These are phyloP conservation scores for Lordiphosa stackelbergi DNA, from an alignment of 1,140 invertebrate genomes.

Conservation along the genomic window DNA sequence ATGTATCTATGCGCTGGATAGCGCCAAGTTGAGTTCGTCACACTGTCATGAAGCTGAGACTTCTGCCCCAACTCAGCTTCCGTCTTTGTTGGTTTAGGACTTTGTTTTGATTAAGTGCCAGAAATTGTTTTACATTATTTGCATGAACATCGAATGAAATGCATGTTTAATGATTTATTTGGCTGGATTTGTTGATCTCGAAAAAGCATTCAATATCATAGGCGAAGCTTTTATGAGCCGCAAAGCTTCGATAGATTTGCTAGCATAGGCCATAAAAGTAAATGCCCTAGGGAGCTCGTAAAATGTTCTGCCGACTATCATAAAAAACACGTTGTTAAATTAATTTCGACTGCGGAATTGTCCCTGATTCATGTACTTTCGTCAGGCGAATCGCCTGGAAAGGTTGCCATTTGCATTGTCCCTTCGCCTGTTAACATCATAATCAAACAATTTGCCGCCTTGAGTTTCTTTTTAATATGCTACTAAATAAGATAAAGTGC, in stretches of 20 bases:
- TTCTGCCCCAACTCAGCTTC: background rate
- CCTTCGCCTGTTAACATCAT: constrained; percentile 32
- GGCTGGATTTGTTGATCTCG: background rate
- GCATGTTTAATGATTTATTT: constrained; percentile 65
- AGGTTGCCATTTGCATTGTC: constrained; percentile 41
- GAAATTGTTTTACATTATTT: constrained; percentile 64
- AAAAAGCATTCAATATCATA: background rate
- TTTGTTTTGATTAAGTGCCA: constrained; percentile 66
- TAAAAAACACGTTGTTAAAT: constrained; percentile 36
- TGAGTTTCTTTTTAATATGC: constrained; percentile 42
- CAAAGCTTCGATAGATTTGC: constrained; percentile 64
- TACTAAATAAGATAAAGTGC: constrained; percentile 69
- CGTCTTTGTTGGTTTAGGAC: constrained; percentile 57
- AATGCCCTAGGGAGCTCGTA: constrained; percentile 38
- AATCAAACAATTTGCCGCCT: constrained; percentile 48
- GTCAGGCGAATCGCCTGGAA: constrained; percentile 18
- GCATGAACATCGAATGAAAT: constrained; percentile 55
- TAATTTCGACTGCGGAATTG: constrained; percentile 26
- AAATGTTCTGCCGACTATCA: constrained; percentile 47
- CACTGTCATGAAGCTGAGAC: too few relatives aligned
- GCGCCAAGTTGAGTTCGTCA: too few relatives aligned
- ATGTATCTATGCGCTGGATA: background rate
- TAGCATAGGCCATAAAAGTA: constrained; percentile 49
- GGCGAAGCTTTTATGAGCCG: constrained; percentile 48
- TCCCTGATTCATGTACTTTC: constrained; percentile 3